Evolutionary conservation across 2,888 invertebrate species (phyloP), one percentile per base, ranked within the genome.

Genomic region (Fabriciana adippe): DNA sequence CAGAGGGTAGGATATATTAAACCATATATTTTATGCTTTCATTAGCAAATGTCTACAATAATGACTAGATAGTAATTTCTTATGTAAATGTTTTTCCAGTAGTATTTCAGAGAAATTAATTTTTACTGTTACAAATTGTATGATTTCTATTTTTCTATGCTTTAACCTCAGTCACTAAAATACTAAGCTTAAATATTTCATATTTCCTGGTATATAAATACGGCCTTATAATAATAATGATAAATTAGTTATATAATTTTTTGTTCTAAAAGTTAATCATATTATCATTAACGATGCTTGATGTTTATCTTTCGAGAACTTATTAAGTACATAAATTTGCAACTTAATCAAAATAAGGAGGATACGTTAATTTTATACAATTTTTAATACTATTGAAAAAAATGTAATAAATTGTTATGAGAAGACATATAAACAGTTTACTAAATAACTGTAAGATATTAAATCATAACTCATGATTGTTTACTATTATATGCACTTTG

Each of bases 401-500:
- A 21, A 18, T 31, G 5, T 54, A 47, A 48, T 21, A 48, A 60
- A 55, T 57, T 67, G 64, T 67, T 51, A 68, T 51, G 45, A 66
- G 16, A 68, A 55, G 26, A 67, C 53, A 63, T 55, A 45, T 61
- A 67, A 53, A 55, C 56, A 60, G 50, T 50, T 69, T 50, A 57
- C 48, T 65, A 55, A 73, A 68, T 69, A 73, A 69, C 64, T 66
- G 56, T 61, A 54, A 62, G 54, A 67, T 70, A 63, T 67, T 64
- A 66, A 66, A 72, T 65, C 76, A 80, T 87, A 84, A 87, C 80
- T 84, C 82, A 85, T 82, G 79, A 80, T 83, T 90, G 89, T 89
- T 89, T 89, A 90, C 86, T 87, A 89, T 84, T 83, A 78, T 82
- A 41, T 85, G 83, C 81, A 87, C 79, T 83, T 84, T 84, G 86